phyloP scores from a whole-genome alignment of 2,888 invertebrate species.

The Drosophila maculinotata region DNA sequence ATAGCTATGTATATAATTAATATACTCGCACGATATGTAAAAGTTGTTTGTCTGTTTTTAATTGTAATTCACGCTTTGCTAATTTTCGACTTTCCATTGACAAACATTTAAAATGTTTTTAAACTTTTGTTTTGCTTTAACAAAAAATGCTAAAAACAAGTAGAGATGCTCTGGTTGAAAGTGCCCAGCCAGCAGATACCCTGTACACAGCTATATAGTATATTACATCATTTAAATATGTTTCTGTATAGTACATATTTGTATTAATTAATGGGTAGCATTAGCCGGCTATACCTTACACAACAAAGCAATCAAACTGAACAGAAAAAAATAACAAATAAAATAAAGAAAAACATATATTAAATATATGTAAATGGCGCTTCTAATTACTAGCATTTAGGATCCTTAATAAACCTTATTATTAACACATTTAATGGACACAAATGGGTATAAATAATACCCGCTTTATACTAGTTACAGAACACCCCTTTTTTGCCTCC shows the following conservation, averaged over 20 bases:
- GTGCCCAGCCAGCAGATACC: conserved; percentile 1
- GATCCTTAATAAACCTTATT: no score
- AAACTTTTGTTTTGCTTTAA: conserved; percentile 36
- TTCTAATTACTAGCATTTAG: no score
- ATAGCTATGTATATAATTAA: conserved; percentile 18
- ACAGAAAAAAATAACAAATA: no score
- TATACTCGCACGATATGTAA: conserved; percentile 35
- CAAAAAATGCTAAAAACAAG: conserved; percentile 10
- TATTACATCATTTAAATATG: no score
- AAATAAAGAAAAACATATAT: no score
- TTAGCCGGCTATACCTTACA: no score
- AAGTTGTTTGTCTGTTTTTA: conserved; percentile 45
- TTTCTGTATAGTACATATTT: no score
- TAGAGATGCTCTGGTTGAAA: background rate
- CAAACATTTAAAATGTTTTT: conserved; percentile 67
- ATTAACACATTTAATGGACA: background rate
- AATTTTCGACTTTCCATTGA: conserved; percentile 75
- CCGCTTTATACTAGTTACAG: conserved; percentile 2
- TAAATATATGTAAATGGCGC: no score
- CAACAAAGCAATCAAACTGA: no score
- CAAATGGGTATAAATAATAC: background rate
- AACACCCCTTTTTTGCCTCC: conserved; percentile 1
- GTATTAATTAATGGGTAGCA: no score
- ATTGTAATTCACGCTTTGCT: conserved; percentile 63
- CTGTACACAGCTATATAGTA: background rate